Conservation (phyloP, 2,113 vertebrate genomes). For the Cinclus cinclus region DNA sequence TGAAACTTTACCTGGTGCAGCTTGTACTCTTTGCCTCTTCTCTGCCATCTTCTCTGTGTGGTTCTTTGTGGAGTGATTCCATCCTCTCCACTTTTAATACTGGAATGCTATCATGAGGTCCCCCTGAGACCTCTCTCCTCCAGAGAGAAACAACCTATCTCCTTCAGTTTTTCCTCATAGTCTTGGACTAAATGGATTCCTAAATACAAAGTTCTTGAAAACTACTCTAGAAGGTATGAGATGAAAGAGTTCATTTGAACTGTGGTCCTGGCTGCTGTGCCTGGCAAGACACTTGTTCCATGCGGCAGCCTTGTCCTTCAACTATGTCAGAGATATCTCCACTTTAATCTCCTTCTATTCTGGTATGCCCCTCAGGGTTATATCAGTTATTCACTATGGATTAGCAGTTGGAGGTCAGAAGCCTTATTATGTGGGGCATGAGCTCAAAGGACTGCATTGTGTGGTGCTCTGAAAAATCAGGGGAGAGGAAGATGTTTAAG, state of each 20-base stretch:
- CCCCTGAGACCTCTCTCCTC: not conserved
- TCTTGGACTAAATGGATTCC: not conserved
- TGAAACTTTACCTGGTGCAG: not conserved
- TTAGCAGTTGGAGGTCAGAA: not conserved
- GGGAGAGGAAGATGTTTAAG: not conserved
- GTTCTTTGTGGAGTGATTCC: not conserved
- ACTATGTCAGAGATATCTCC: not conserved
- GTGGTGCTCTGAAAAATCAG: not conserved
- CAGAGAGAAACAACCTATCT: not conserved
- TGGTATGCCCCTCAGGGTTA: not conserved
- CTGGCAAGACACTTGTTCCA: not conserved
- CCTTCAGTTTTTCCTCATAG: not conserved
- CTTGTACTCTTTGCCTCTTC: not conserved
- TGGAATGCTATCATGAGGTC: not conserved
- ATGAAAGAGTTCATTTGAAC: not conserved
- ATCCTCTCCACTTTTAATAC: not conserved
- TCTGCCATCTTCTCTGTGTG: not conserved
- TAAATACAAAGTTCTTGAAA: not conserved
- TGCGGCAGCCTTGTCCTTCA: not conserved
- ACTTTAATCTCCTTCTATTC: not conserved
- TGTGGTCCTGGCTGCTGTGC: not conserved
- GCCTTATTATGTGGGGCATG: not conserved
- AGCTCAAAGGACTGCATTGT: not conserved
- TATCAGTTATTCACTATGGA: not conserved
- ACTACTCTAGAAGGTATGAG: not conserved